Base-by-base conservation (phyloP, 1,140 invertebrate species). In the Chironomus striatipennis region DNA sequence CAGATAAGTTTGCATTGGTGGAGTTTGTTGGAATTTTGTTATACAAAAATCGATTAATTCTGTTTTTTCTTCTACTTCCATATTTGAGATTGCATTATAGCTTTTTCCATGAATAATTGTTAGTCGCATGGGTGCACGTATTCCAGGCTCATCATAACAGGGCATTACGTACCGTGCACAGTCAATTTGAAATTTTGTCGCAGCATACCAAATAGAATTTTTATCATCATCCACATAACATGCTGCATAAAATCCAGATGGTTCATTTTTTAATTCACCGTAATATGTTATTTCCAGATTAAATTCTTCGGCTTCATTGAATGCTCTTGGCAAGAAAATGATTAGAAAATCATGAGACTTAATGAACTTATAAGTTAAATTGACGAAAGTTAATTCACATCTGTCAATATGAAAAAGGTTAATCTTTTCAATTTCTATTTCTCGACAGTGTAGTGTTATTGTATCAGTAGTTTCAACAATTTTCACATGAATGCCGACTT, bases 91-190 rank as follows among this genome's bases (percentile, higher is more conserved):
- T n/a, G 73, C 73, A 5, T 10, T 6, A 18, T 73, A 73, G 15
- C 15, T 73, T 15, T n/a, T 73, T 7, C 20, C 34, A 73, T 73
- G 73, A 15, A n/a, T 10, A 42, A 73, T 73, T 42, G 24, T 42
- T 34, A 73, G 4, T n/a, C 9, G 6, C n/a, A 73, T 18, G n/a
- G 34, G 73, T 9, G 73, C 20, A 34, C 96, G 95, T 75, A 94
- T 86, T 1, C 78, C 83, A 0, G 96, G 95, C 78, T 98, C 95
- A 80, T 98, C 95, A 79, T 93, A 93, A 80, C 94, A 70, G 4
- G 65, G 65, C 47, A 57, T 57, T n/a, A n/a, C 47, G 15, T 57
- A n/a, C 0, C 47, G 47, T 57, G 47, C 47, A 57, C n/a, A 12
- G 4, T 57, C 12, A 15, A 57, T 57, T 15, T 57, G 12, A 15